These are phyloP conservation scores for Clitarchus hookeri DNA, from an alignment of 2,888 invertebrate genomes.

Conservation along the genomic window DNA sequence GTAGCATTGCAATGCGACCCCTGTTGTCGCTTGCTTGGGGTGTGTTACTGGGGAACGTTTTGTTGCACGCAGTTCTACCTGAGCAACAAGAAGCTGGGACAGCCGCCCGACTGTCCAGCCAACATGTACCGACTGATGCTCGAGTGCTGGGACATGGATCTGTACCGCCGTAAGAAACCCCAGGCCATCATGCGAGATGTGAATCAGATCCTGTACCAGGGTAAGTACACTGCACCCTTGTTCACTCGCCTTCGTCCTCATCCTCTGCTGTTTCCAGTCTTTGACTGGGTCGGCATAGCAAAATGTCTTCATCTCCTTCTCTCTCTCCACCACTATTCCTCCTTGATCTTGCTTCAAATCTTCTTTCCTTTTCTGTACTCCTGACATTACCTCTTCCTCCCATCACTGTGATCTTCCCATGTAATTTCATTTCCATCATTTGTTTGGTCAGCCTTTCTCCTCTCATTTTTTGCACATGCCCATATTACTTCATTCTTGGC, in stretches of 20 bases:
- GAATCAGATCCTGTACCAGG: slow-evolving; percentile 76
- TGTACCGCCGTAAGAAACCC: slow-evolving; percentile 72
- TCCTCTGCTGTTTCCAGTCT: not conserved
- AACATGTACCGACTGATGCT: slow-evolving; percentile 77
- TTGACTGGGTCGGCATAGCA: too few species aligned
- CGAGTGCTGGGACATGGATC: slow-evolving; percentile 81
- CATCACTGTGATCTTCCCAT: too few species aligned
- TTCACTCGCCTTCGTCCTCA: slow-evolving; percentile 19
- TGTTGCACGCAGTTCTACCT: slow-evolving; percentile 63
- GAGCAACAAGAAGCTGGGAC: slow-evolving; percentile 69
- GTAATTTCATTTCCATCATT: too few species aligned
- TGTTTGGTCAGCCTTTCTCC: too few species aligned
- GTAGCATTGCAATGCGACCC: too few species aligned
- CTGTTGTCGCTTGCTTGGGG: not conserved
- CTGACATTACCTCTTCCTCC: too few species aligned
- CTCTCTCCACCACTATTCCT: too few species aligned
- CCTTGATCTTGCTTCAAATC: not conserved
- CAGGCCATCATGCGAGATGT: slow-evolving; percentile 86
- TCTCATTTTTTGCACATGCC: too few species aligned
- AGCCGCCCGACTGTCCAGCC: slow-evolving; percentile 70
- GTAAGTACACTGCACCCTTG: slow-evolving; percentile 50
- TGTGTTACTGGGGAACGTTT: not conserved
- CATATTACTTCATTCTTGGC: too few species aligned
- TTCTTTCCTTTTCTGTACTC: too few species aligned
- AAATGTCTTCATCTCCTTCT: too few species aligned